Evolutionary conservation across 2,113 vertebrate genomes (phyloP).

Genomic region (Tretioscincus oriximinensis): DNA sequence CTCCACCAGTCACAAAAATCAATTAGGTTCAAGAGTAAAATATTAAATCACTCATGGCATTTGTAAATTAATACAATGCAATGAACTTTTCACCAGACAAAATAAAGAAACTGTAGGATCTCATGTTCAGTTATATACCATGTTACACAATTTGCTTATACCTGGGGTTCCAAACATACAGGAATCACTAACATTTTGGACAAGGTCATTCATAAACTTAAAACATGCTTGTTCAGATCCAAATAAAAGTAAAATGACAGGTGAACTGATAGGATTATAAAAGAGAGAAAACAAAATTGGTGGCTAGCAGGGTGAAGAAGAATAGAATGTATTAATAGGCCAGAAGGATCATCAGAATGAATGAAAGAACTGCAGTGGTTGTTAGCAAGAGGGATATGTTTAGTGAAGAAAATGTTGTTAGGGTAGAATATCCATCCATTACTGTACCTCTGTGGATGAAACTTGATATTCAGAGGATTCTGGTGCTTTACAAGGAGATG

Average conservation of each 20-base stretch:
- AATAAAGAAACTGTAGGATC: neutral
- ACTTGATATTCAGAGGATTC: conserved; percentile 92
- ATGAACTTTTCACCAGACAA: neutral
- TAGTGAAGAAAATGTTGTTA: conserved; percentile 60
- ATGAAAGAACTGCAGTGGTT: conserved; percentile 54
- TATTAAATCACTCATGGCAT: neutral
- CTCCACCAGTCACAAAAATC: neutral
- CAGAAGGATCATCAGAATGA: conserved; percentile 33
- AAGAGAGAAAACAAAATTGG: neutral
- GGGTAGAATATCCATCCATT: conserved; percentile 67
- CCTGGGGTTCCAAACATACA: neutral
- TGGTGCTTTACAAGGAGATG: conserved; percentile 92
- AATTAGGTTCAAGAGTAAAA: neutral
- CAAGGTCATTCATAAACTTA: conserved; percentile 16
- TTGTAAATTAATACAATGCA: neutral
- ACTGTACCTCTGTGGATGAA: conserved; percentile 96
- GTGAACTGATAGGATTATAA: neutral
- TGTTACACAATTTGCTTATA: neutral
- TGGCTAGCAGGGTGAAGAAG: conserved; percentile 41
- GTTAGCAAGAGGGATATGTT: conserved; percentile 65
- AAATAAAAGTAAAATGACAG: conserved; percentile 18
- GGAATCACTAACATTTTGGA: neutral
- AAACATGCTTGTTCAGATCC: neutral
- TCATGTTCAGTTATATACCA: neutral
- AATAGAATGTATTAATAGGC: conserved; percentile 43